A percentile compares a stretch with the other conserved stretches of the same genome.
Conservation (phyloP, 2,113 vertebrate species). For the Circaetus cinerascens region DNA sequence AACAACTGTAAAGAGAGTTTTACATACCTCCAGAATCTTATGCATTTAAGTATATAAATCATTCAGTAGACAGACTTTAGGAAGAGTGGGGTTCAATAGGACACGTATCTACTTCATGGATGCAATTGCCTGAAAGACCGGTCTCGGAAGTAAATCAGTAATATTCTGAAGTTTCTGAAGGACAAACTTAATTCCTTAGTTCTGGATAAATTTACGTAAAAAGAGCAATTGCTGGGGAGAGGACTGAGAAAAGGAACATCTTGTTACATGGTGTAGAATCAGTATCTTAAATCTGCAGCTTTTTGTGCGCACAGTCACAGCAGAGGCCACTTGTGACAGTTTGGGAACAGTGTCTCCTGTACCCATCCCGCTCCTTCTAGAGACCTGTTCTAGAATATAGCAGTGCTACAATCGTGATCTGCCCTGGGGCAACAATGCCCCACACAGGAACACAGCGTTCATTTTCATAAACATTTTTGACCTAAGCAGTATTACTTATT, state of each 20-base stretch:
- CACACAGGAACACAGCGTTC: not conserved
- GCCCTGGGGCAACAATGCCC: not conserved
- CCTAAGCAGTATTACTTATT: fast-evolving
- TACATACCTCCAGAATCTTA: not conserved
- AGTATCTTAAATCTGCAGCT: not conserved
- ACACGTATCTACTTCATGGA: fast-evolving
- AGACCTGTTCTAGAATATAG: fast-evolving
- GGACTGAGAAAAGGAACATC: not conserved
- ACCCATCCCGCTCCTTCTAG: not conserved
- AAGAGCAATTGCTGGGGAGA: not conserved
- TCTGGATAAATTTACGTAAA: fast-evolving
- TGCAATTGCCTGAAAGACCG: not conserved
- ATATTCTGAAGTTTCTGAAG: not conserved
- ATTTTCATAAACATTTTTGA: fast-evolving
- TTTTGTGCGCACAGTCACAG: fast-evolving
- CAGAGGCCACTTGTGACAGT: not conserved
- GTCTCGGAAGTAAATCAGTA: not conserved
- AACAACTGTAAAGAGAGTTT: not conserved
- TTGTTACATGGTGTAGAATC: fast-evolving
- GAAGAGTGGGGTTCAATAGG: too few relatives aligned
- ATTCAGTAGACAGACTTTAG: not conserved
- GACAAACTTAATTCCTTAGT: not conserved
- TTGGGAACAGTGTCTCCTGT: not conserved
- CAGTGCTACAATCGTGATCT: fast-evolving
- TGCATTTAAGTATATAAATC: not conserved